Base-by-base conservation (phyloP, 2,113 vertebrate species). In the Hydrochoerus hydrochaeris region DNA sequence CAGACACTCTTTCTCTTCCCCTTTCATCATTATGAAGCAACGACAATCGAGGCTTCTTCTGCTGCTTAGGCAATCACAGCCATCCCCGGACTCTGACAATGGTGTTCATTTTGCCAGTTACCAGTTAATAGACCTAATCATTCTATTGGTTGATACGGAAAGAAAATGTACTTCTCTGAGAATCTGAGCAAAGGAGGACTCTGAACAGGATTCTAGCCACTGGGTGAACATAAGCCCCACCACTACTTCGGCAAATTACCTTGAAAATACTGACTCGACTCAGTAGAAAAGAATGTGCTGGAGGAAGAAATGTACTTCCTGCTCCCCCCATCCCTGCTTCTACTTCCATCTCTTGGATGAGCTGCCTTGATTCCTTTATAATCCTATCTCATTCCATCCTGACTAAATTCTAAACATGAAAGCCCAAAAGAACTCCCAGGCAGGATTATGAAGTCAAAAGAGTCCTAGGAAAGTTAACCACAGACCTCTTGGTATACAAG, bases 21-120 rank as follows among this genome's bases (percentile, higher is more conserved):
- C 95, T 98, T 97, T 97, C 97, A 97, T 97, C 95, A 97, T 97
- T 97, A 98, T 97, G 96, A 93, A 88, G 96, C 92, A 95, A 83
- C 12, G 44, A 98, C 96, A 98, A 98, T 95, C 6, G 69, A 94
- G 95, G 97, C 90, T 98, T 97, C 97, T 98, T 95, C 96, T 97
- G 95, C 95, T 91, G 90, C 78, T 57, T 73, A 65, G 5, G 12
- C 89, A 10, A 96, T 41, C 62, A 92, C 63, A 54, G 49, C 3
- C 30, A 28, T 82, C 12, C 4, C 67, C 77, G 78, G 35, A 75
- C 67, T 71, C 80, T 96, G 90, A 98, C 97, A 98, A 97, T 88
- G 92, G 71, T 92, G 87, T 97, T 93, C 95, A 96, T 97, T 98
- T 95, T 98, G 96, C 88, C 88, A n/a, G 60, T 95, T 97, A 95